Percentiles rank a stretch among this genome's conserved stretches.
Evolutionary conservation across 1,140 invertebrate genomes (phyloP).

Genomic region (Tetramorium alpestre): DNA sequence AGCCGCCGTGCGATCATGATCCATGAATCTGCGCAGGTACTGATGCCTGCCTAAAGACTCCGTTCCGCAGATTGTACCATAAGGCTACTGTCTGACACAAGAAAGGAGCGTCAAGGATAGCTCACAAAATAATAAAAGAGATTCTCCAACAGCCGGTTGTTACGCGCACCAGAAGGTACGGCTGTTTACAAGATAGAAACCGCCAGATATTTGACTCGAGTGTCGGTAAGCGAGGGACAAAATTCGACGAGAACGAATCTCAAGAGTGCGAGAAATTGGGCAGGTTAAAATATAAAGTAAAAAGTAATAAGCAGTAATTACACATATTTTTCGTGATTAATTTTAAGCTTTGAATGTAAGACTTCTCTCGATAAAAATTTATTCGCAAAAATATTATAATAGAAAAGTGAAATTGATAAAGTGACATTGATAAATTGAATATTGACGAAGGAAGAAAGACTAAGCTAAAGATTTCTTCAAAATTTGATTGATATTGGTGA

Average conservation of each 20-base stretch:
- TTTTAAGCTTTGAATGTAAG: neutral
- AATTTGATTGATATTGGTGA: neutral
- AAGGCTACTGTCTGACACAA: slow-evolving; percentile 55
- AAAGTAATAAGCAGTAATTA: neutral
- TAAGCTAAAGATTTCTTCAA: no score
- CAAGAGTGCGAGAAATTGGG: neutral
- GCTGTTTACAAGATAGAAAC: slow-evolving; percentile 27
- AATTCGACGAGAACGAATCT: neutral
- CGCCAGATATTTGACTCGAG: slow-evolving; percentile 33
- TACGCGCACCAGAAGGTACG: slow-evolving; percentile 63
- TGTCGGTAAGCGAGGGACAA: neutral
- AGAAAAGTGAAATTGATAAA: neutral
- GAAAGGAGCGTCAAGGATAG: slow-evolving; percentile 45
- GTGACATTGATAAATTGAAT: neutral
- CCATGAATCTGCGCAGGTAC: slow-evolving; percentile 61
- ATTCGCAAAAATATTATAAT: neutral
- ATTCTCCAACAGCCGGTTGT: slow-evolving; percentile 58
- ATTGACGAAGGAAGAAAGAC: neutral
- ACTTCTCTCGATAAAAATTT: neutral
- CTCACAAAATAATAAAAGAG: slow-evolving; percentile 25
- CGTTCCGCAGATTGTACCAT: slow-evolving; percentile 66
- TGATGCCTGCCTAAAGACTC: slow-evolving; percentile 9
- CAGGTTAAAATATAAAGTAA: neutral
- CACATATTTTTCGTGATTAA: neutral
- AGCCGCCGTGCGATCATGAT: slow-evolving; percentile 49